Percentiles rank a stretch among this genome's conserved stretches.
Evolutionary conservation across 92 coral and sea anemone species (phyloP).

Genomic region (Isaurus tuberculatus): DNA sequence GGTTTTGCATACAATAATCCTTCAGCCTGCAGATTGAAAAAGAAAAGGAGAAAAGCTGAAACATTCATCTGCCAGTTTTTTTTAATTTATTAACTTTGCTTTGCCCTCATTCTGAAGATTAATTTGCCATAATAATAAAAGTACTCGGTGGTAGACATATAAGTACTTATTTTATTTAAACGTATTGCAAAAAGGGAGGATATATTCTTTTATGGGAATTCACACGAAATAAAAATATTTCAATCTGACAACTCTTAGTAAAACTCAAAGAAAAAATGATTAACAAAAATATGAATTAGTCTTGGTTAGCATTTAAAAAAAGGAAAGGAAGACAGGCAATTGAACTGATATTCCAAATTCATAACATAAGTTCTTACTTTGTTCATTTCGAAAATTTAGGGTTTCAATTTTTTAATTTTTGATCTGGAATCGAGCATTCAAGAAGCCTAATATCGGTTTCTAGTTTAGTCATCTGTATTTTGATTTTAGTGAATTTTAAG

Average conservation of each 20-base stretch:
- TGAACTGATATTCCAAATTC: neutral
- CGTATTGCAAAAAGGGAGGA: neutral
- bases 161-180: neutral
- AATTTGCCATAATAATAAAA: neutral
- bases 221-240: neutral
- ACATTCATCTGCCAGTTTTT: conserved; percentile 1
- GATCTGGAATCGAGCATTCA: neutral
- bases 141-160: neutral
- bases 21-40: conserved; percentile 76
- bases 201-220: neutral
- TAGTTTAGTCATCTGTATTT: neutral
- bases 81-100: neutral
- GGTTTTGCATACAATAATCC: conserved; percentile 90
- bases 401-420: neutral
- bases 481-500: neutral
- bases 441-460: neutral
- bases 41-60: neutral
- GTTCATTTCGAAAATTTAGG: neutral
- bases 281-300: neutral
- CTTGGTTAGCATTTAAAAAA: neutral
- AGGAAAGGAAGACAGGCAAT: neutral
- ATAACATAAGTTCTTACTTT: neutral
- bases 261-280: neutral
- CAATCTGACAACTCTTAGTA: neutral
- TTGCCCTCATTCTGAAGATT: conserved; percentile 1